A percentile compares a stretch with the other conserved stretches of the same genome.
Evolutionary conservation across 1,140 invertebrate species (phyloP).

Genomic region (Lordiphosa stackelbergi): DNA sequence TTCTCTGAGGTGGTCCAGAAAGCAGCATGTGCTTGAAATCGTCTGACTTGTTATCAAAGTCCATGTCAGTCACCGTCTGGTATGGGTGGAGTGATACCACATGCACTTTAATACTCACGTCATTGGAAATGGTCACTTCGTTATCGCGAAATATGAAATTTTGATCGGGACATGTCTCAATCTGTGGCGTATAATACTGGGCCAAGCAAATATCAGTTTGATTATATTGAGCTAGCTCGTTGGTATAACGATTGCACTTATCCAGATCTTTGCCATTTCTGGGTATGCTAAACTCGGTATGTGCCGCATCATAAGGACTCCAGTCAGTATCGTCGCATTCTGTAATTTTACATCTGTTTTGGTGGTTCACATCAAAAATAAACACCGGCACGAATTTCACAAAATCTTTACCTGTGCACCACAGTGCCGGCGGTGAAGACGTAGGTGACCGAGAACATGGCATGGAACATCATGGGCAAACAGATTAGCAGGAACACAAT

Average conservation of each 20-base stretch:
- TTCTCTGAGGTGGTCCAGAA: neutral
- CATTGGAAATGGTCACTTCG: slow-evolving; percentile 70
- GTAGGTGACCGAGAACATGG: slow-evolving; percentile 79
- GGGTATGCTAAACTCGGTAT: slow-evolving; percentile 79
- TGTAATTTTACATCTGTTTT: slow-evolving; percentile 81
- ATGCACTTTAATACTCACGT: slow-evolving; percentile 68
- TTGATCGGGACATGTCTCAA: slow-evolving; percentile 50
- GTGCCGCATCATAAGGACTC: slow-evolving; percentile 77
- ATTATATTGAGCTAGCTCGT: slow-evolving; percentile 34
- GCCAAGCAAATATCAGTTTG: slow-evolving; percentile 61
- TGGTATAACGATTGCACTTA: slow-evolving; percentile 78
- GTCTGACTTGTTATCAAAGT: slow-evolving; percentile 64
- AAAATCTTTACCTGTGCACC: slow-evolving; percentile 78
- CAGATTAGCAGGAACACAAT: slow-evolving; percentile 79
- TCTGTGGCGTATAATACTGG: slow-evolving; percentile 75
- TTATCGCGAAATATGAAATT: slow-evolving; percentile 66
- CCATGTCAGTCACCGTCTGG: slow-evolving; percentile 46
- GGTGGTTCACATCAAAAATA: slow-evolving; percentile 4
- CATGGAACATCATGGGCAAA: slow-evolving; percentile 79
- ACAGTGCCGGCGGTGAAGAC: slow-evolving; percentile 80
- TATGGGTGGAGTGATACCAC: slow-evolving; percentile 8
- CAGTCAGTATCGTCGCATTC: slow-evolving; percentile 79
- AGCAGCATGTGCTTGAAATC: slow-evolving; percentile 37
- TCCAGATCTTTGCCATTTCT: slow-evolving; percentile 75
- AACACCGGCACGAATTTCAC: slow-evolving; percentile 7